Conservation (phyloP, 2,797 vertebrate species). For the Microtus californicus region DNA sequence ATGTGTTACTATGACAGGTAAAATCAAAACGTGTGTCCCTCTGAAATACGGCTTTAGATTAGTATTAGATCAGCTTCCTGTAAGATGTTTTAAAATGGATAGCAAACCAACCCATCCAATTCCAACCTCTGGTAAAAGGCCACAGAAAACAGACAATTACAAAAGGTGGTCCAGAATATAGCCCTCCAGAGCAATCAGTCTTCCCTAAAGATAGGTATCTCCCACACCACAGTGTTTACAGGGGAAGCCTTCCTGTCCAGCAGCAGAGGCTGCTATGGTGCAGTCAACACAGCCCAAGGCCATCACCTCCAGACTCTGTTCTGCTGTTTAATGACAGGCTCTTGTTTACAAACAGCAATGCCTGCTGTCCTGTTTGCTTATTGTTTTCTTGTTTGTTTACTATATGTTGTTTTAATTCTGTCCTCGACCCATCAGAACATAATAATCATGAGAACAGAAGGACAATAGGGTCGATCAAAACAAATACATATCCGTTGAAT, state of each 20-base stretch:
- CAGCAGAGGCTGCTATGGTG: background rate
- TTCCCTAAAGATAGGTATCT: background rate
- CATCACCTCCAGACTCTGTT: background rate
- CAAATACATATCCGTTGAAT: slow-evolving; percentile 65
- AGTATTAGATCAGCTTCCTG: background rate
- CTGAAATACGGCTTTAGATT: background rate
- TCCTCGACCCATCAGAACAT: slow-evolving; percentile 37
- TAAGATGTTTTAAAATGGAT: background rate
- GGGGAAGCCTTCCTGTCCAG: background rate
- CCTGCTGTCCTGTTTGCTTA: background rate
- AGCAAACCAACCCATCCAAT: slow-evolving; percentile 15
- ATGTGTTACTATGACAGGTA: background rate
- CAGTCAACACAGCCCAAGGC: background rate
- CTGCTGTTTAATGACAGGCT: background rate
- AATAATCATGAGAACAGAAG: slow-evolving; percentile 47
- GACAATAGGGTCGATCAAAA: slow-evolving; percentile 5
- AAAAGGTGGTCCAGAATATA: slow-evolving; percentile 23
- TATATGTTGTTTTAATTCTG: slow-evolving; percentile 6
- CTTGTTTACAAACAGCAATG: background rate
- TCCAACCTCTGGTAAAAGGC: slow-evolving; percentile 15
- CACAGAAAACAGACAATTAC: background rate
- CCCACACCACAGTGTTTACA: background rate
- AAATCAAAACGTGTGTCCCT: background rate
- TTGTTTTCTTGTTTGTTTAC: slow-evolving; percentile 42
- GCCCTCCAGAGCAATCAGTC: background rate